phyloP scores from a whole-genome alignment of 2,797 vertebrate species.

The Chelidonichthys spinosus region DNA sequence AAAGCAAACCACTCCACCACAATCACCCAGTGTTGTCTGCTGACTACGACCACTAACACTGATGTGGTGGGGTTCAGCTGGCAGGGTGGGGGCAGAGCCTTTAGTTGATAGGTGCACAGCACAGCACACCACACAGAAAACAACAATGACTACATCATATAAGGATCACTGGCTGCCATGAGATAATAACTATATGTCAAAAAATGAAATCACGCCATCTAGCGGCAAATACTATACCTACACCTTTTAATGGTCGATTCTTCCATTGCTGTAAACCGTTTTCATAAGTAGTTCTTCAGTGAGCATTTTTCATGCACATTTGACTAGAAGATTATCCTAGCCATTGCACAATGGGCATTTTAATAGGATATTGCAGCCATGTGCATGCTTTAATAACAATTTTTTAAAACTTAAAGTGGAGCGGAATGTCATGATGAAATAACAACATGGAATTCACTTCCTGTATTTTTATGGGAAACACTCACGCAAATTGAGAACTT shows the following conservation, averaged over 20 bases:
- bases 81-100: neutral
- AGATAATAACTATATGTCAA: neutral
- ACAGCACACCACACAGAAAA: neutral
- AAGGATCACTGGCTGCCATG: neutral
- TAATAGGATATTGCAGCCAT: neutral
- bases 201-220: slow-evolving; percentile 31
- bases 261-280: neutral
- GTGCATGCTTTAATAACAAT: neutral
- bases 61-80: slow-evolving; percentile 12
- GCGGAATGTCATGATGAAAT: neutral
- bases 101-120: slow-evolving; percentile 5
- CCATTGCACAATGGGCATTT: neutral
- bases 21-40: neutral
- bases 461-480: neutral
- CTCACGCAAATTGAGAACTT: neutral
- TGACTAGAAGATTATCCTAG: neutral
- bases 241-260: neutral
- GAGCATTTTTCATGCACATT: neutral
- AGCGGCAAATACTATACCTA: slow-evolving; percentile 14
- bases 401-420: neutral
- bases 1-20: neutral
- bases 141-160: slow-evolving; percentile 21
- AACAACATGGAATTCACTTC: neutral
- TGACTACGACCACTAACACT: neutral
- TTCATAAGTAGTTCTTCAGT: neutral